Evolutionary conservation across 1,140 invertebrate species (phyloP), one percentile per base, ranked within the genome.

Genomic region (Heterodera schachtii): DNA sequence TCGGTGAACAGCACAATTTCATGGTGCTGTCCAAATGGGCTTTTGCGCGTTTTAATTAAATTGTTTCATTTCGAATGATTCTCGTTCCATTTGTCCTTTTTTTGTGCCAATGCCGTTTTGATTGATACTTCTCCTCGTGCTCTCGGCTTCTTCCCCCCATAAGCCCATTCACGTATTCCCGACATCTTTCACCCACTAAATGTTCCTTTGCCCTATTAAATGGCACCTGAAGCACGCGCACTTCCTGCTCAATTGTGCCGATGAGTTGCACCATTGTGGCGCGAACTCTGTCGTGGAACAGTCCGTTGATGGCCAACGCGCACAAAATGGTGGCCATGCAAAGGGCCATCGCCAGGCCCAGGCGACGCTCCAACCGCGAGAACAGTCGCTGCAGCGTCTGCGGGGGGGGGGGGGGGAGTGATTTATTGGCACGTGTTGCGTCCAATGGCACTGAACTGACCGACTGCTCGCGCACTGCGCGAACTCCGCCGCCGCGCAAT

Each of bases 221-320:
- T 64, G 11, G 21, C 66, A 70, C 77, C 64, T 78, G 77, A 31
- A 78, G 70, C 43, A 52, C 60, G 3, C 66, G 31, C 43, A 78
- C 66, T 69, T 78, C 77, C 21, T 31, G n/a, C n/a, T 79, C 43
- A 64, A 81, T 31, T 2, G 46, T 64, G 41, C 71, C 71, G 44
- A 81, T 77, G 43, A 75, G 79, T 70, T 81, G 44, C 11, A 46
- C 21, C 3, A 79, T 49, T 21, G 49, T 78, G 31, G 74, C 43
- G n/a, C 77, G 70, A n/a, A 74, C 73, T 13, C 47, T 47, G 57
- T 81, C 80, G 31, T 81, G 73, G 57, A 70, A 81, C 11, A 81
- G n/a, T 78, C 70, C 73, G 46, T 81, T 57, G 46, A 81, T 81
- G 43, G 79, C 49, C 44, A 81, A 52, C 19, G 70, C 73, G 41